Conservation (phyloP, 2,113 vertebrate genomes). For the Xenopus borealis region DNA sequence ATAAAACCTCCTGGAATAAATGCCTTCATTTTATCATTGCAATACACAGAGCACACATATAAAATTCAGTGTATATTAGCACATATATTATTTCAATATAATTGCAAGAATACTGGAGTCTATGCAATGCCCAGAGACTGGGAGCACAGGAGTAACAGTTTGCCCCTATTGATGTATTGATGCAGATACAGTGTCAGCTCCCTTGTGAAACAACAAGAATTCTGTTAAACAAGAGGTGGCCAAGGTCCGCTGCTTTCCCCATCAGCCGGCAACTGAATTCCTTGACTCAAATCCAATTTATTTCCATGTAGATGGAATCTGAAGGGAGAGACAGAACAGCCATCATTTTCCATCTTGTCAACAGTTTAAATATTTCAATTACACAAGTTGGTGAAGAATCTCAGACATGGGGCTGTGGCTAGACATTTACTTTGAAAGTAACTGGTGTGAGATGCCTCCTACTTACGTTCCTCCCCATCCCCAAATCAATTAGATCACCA, state of each 20-base stretch:
- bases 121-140: too few species aligned
- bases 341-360: slow-evolving; percentile 10
- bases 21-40: too few species aligned
- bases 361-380: slow-evolving; percentile 7
- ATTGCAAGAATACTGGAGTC: too few species aligned
- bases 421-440: neutral
- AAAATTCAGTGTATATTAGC: too few species aligned
- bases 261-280: slow-evolving; percentile 7
- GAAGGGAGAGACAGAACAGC: neutral
- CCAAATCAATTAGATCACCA: too few species aligned
- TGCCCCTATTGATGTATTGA: too few species aligned
- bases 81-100: too few species aligned
- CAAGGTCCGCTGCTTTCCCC: neutral
- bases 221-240: neutral
- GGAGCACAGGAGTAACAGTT: too few species aligned
- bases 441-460: too few species aligned
- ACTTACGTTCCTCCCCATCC: too few species aligned
- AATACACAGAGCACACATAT: too few species aligned
- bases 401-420: neutral
- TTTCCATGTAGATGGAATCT: neutral
- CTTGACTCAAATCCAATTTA: slow-evolving; percentile 19
- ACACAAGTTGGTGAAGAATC: neutral
- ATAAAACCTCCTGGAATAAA: too few species aligned
- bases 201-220: neutral
- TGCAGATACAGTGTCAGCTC: neutral